Evolutionary conservation across 2,888 invertebrate genomes (phyloP).

Genomic region (Athalia cordata): DNA sequence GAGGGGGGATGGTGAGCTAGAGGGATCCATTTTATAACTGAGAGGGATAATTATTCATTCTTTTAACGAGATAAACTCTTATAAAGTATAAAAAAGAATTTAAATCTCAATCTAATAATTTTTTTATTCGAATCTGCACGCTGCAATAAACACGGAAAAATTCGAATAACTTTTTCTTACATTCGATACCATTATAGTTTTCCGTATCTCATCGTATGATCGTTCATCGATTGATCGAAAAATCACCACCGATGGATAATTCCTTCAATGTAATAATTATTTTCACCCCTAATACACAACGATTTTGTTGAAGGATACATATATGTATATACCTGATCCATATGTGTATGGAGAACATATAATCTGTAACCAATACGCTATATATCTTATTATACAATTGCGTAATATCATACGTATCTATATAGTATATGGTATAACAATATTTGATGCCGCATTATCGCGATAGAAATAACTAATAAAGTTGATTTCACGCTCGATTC

Average conservation of each 20-base stretch:
- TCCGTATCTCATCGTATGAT: no score
- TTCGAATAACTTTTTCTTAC: neutral
- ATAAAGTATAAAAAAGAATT: conserved; percentile 40
- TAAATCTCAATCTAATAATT: conserved; percentile 41
- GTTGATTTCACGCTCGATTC: conserved; percentile 69
- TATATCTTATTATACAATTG: conserved; percentile 37
- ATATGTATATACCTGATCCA: no score
- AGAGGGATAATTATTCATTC: conserved; percentile 61
- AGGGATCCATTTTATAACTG: conserved; percentile 52
- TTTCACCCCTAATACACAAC: no score
- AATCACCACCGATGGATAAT: neutral
- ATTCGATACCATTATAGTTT: neutral
- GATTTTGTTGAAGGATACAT: no score
- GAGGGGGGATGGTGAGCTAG: neutral
- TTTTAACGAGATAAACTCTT: conserved; percentile 45
- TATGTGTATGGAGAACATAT: neutral
- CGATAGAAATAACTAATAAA: conserved; percentile 64
- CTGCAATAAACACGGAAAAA: neutral
- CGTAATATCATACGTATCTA: conserved; percentile 26
- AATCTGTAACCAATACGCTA: conserved; percentile 36
- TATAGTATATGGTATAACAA: no score
- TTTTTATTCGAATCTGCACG: conserved; percentile 41
- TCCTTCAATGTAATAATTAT: neutral
- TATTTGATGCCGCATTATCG: conserved; percentile 48
- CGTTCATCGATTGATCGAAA: neutral